Conservation (phyloP, 2,888 invertebrate species). For the Rhaphigaster nebulosa region DNA sequence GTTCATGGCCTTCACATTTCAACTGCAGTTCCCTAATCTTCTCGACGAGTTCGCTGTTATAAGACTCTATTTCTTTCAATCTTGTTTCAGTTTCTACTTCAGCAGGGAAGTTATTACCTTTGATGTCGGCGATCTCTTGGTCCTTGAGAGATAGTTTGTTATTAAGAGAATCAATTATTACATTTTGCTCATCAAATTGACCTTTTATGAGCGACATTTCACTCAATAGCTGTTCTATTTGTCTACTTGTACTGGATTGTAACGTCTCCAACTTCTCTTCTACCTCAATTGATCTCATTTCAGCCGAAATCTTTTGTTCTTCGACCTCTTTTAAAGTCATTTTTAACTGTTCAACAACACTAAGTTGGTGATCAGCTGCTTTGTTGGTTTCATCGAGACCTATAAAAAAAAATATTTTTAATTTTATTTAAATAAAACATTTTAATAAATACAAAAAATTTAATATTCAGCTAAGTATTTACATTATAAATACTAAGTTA, state of each 20-base stretch:
- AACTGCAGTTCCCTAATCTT: constrained; percentile 53
- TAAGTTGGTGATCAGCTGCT: constrained; percentile 71
- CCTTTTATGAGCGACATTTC: constrained; percentile 45
- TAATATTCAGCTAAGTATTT: not conserved
- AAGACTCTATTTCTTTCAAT: constrained; percentile 48
- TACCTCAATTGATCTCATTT: constrained; percentile 82
- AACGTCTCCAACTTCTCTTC: constrained; percentile 73
- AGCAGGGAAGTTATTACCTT: constrained; percentile 57
- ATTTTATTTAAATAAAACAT: not conserved
- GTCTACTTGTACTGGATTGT: not conserved
- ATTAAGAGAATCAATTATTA: constrained; percentile 41
- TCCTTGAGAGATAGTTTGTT: constrained; percentile 53
- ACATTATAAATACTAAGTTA: not conserved
- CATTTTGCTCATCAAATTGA: constrained; percentile 43
- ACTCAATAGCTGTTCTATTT: constrained; percentile 36
- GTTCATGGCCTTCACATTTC: constrained; percentile 49
- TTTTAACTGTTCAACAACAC: constrained; percentile 70
- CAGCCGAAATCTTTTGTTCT: constrained; percentile 79
- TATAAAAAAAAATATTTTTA: constrained; percentile 14
- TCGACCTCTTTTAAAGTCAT: constrained; percentile 76
- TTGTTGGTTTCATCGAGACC: constrained; percentile 58
- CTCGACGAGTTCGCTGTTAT: constrained; percentile 53
- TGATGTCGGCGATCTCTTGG: constrained; percentile 59
- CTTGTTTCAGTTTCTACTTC: constrained; percentile 48
- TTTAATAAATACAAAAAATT: not conserved